A percentile compares a stretch with the other conserved stretches of the same genome.
These are phyloP conservation scores for Porites divaricata DNA, from an alignment of 92 coral and sea anemone genomes.

Conservation along the genomic window DNA sequence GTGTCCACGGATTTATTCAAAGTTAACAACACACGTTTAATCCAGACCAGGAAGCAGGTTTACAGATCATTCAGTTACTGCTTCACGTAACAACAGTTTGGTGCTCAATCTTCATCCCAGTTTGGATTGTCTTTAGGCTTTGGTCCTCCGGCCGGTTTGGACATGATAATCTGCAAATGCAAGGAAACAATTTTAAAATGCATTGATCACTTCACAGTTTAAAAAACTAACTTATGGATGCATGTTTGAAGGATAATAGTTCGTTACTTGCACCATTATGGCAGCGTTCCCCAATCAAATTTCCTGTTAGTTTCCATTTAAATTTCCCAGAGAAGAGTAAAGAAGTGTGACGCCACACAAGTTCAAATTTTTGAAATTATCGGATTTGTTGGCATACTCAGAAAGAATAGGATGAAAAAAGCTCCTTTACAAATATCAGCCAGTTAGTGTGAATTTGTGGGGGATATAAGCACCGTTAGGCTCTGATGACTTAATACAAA, in stretches of 20 bases:
- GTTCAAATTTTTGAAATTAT: too few species aligned
- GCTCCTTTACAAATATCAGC: too few species aligned
- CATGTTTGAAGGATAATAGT: too few species aligned
- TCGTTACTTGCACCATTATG: neutral
- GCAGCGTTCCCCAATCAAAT: neutral
- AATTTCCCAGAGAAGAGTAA: too few species aligned
- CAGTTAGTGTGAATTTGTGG: too few species aligned
- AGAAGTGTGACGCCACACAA: too few species aligned
- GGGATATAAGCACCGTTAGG: too few species aligned
- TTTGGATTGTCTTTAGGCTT: constrained; percentile 83
- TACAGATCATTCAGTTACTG: neutral
- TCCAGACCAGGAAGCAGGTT: neutral
- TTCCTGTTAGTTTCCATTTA: too few species aligned
- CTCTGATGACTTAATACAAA: too few species aligned
- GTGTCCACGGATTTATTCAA: constrained; percentile 9
- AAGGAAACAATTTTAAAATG: neutral
- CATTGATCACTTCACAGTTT: neutral
- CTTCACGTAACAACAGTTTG: neutral
- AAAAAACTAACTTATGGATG: neutral
- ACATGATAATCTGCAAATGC: constrained; percentile 87
- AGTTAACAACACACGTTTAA: constrained; percentile 1
- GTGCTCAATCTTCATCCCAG: constrained; percentile 88
- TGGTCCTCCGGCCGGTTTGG: constrained; percentile 98
- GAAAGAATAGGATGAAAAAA: too few species aligned
- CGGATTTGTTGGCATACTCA: too few species aligned